These are phyloP conservation scores for Geopemphigus sp. DNA, from an alignment of 1,140 invertebrate species.

Conservation along the genomic window DNA sequence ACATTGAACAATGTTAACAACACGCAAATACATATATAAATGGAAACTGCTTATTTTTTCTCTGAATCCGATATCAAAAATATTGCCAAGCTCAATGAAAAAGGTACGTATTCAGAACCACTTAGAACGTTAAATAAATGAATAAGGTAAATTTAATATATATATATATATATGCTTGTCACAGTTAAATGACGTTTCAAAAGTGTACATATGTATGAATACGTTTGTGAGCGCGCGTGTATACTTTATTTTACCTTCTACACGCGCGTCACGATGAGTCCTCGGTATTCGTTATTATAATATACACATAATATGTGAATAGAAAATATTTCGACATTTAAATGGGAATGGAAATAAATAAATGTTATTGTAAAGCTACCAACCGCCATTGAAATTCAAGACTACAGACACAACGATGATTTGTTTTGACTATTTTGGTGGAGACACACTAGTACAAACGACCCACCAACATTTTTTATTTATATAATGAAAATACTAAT, in stretches of 20 bases:
- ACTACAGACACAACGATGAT: background rate
- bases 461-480: background rate
- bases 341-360: constrained; percentile 35
- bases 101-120: too few species aligned
- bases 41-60: too few species aligned
- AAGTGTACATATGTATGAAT: background rate
- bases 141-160: background rate
- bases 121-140: background rate
- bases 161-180: background rate
- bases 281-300: constrained; percentile 38
- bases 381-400: constrained; percentile 8
- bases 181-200: constrained; percentile 15
- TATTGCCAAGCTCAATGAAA: background rate
- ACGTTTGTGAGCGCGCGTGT: background rate
- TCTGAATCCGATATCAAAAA: background rate
- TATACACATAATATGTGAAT: constrained; percentile 29
- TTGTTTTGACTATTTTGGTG: constrained; percentile 30
- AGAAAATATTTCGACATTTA: constrained; percentile 42
- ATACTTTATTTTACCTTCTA: constrained; percentile 19
- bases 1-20: too few species aligned
- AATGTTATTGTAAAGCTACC: constrained; percentile 26
- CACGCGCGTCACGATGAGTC: constrained; percentile 25
- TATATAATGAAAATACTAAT: constrained; percentile 26
- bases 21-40: too few species aligned
- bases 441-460: background rate